Conservation (phyloP, 2,113 vertebrate genomes). For the Pavo muticus region DNA sequence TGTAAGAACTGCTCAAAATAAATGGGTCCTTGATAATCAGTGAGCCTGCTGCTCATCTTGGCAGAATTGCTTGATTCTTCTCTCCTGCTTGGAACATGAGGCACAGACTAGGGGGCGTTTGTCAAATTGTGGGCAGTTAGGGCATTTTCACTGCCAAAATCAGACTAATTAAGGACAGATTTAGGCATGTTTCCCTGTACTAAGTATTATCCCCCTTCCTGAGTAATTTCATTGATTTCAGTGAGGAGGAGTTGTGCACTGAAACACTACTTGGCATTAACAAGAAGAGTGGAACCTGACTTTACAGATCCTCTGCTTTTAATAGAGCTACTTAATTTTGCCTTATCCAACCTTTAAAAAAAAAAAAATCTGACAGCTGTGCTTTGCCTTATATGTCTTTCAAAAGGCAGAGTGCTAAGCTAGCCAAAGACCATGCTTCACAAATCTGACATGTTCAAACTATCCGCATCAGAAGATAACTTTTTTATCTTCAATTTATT, state of each 20-base stretch:
- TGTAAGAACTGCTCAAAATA: not conserved
- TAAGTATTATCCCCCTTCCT: not conserved
- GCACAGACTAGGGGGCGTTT: not conserved
- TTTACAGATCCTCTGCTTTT: constrained; percentile 38
- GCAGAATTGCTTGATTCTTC: not conserved
- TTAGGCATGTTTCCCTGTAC: not conserved
- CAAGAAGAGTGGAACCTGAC: not conserved
- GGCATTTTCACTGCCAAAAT: not conserved
- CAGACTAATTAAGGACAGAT: not conserved
- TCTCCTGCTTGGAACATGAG: not conserved
- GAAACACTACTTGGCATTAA: constrained; percentile 12
- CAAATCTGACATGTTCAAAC: constrained; percentile 77
- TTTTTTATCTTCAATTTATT: constrained; percentile 81
- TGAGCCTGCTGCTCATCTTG: not conserved
- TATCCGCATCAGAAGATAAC: constrained; percentile 75
- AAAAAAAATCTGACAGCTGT: constrained; percentile 36
- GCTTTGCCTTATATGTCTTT: constrained; percentile 51
- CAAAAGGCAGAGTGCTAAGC: constrained; percentile 57
- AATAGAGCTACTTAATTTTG: constrained; percentile 62
- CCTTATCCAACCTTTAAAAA: constrained; percentile 14
- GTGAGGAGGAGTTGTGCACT: not conserved
- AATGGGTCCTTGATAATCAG: not conserved
- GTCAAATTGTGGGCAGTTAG: not conserved
- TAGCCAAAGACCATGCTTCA: constrained; percentile 57
- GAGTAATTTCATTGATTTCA: constrained; percentile 17